Evolutionary conservation across 2,113 vertebrate species (phyloP).

Genomic region (Rostratula benghalensis): DNA sequence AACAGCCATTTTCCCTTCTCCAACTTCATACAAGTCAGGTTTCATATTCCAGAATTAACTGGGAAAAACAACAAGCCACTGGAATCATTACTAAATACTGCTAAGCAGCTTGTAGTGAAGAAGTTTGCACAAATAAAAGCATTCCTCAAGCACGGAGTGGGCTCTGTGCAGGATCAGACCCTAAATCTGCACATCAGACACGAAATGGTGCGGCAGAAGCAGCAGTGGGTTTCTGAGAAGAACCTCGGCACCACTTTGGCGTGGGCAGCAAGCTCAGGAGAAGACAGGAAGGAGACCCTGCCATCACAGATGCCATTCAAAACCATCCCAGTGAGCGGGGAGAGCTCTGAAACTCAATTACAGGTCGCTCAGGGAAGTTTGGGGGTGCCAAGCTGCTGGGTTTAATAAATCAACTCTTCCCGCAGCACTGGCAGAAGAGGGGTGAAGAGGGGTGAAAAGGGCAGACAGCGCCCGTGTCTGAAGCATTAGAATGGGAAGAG

Average conservation of each 20-base stretch:
- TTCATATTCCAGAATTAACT: background rate
- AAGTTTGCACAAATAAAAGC: background rate
- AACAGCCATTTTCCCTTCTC: background rate
- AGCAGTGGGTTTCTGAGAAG: background rate
- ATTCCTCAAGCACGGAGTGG: background rate
- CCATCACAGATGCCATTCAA: no score
- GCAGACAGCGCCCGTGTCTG: background rate
- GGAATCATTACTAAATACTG: background rate
- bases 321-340: accelerated
- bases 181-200: background rate
- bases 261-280: background rate
- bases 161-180: no score
- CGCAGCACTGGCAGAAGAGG: background rate
- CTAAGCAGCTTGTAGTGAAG: background rate
- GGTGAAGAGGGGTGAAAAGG: background rate
- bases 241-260: background rate
- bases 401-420: background rate
- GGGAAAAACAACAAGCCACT: background rate
- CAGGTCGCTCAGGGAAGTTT: background rate
- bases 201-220: background rate
- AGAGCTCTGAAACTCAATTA: background rate
- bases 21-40: background rate
- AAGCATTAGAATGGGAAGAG: background rate
- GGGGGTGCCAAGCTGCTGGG: background rate
- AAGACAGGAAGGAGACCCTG: background rate